These are phyloP conservation scores for Argyresthia goedartella DNA, from an alignment of 2,888 invertebrate species.

Conservation along the genomic window DNA sequence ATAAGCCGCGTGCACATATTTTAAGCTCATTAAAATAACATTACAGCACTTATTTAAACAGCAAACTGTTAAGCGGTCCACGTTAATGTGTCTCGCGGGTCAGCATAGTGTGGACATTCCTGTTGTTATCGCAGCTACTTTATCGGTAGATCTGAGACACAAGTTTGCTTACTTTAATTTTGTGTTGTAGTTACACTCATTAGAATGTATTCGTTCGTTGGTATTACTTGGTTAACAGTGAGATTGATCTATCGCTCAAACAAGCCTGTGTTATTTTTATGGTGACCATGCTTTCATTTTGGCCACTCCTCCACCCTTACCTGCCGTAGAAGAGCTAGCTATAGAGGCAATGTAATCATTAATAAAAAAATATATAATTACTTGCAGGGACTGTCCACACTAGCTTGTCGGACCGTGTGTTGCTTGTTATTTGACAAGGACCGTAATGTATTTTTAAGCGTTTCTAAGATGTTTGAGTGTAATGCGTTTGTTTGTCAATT, in stretches of 20 bases:
- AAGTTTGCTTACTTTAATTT: neutral
- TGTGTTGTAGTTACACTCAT: too few species aligned
- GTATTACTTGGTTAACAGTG: too few species aligned
- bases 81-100: conserved; percentile 53
- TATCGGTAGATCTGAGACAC: neutral
- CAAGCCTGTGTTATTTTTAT: too few species aligned
- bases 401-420: neutral
- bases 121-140: neutral
- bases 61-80: conserved; percentile 63
- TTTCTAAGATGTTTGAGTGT: conserved; percentile 26
- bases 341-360: too few species aligned
- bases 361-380: too few species aligned
- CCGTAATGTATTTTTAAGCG: conserved; percentile 50
- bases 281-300: too few species aligned
- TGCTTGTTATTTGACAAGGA: conserved; percentile 33
- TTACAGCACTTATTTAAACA: conserved; percentile 64
- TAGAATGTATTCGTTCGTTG: too few species aligned
- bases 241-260: too few species aligned
- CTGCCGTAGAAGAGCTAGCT: too few species aligned
- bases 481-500: conserved; percentile 32
- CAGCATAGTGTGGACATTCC: conserved; percentile 53
- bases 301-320: too few species aligned
- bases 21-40: conserved; percentile 67
- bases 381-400: too few species aligned
- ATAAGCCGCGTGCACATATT: conserved; percentile 39